These are phyloP conservation scores for Buphagus erythrorhynchus DNA, from an alignment of 2,797 vertebrate species.

Conservation along the genomic window DNA sequence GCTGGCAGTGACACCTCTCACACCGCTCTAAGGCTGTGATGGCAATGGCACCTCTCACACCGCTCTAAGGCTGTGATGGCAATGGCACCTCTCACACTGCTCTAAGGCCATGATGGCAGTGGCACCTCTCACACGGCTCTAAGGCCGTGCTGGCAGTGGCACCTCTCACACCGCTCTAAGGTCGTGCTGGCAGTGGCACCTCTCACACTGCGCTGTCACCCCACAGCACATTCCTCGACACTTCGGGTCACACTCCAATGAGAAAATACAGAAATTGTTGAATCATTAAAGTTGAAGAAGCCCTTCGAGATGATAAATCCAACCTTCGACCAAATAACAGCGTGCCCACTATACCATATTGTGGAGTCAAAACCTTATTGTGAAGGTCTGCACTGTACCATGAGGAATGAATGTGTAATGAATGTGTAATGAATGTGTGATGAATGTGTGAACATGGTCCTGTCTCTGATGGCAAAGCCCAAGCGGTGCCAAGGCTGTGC, in stretches of 20 bases:
- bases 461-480: accelerated
- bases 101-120: too few species aligned
- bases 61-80: too few species aligned
- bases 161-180: too few species aligned
- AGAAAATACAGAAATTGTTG: neutral
- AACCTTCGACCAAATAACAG: neutral
- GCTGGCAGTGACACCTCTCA: neutral
- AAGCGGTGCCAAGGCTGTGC: accelerated
- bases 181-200: too few species aligned
- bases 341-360: accelerated
- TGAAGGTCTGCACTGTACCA: accelerated
- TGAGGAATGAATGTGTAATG: neutral
- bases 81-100: too few species aligned
- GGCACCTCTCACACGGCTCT: accelerated
- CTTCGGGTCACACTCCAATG: accelerated
- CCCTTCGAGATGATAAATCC: neutral
- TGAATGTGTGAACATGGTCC: neutral
- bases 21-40: accelerated
- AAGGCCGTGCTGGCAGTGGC: too few species aligned
- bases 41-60: neutral
- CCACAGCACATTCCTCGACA: accelerated
- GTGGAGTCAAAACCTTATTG: neutral
- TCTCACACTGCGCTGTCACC: accelerated
- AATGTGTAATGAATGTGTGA: too few species aligned
- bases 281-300: neutral